These are phyloP conservation scores for Drosophila cracens DNA, from an alignment of 2,888 invertebrate genomes.

Conservation along the genomic window DNA sequence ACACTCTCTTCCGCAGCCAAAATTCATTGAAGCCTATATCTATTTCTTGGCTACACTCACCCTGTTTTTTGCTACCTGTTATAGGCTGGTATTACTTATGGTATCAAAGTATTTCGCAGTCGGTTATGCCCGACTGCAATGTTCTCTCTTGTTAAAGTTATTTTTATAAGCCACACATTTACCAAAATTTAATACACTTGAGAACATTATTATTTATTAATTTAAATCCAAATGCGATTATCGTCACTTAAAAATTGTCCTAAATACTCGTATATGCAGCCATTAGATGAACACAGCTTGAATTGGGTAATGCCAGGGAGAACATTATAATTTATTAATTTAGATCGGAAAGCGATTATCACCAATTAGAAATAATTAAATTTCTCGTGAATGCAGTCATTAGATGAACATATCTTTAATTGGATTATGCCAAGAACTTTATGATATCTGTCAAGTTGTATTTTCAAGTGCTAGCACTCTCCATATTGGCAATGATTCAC, in stretches of 20 bases:
- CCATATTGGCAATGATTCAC: conserved; percentile 56
- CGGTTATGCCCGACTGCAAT: too few relatives aligned
- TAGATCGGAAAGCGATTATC: background rate
- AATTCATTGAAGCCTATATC: too few relatives aligned
- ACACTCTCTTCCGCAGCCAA: too few relatives aligned
- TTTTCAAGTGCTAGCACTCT: conserved; percentile 39
- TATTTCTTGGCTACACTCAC: too few relatives aligned
- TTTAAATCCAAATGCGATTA: background rate
- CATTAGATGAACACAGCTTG: background rate
- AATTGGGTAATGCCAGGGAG: background rate
- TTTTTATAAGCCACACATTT: background rate
- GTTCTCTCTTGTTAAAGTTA: too few relatives aligned
- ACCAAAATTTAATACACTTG: background rate
- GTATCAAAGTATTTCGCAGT: too few relatives aligned
- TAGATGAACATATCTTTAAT: conserved; percentile 13
- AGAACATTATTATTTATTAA: background rate
- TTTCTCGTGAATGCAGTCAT: background rate
- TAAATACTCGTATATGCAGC: background rate
- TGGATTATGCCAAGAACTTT: conserved; percentile 11
- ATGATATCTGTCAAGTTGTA: conserved; percentile 30
- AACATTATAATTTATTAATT: background rate
- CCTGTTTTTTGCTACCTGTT: too few relatives aligned
- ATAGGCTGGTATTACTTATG: too few relatives aligned
- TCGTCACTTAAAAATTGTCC: background rate
- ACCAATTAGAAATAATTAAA: conserved; percentile 16